Conservation (phyloP, 2,888 invertebrate species). For the Cryptops parisi region DNA sequence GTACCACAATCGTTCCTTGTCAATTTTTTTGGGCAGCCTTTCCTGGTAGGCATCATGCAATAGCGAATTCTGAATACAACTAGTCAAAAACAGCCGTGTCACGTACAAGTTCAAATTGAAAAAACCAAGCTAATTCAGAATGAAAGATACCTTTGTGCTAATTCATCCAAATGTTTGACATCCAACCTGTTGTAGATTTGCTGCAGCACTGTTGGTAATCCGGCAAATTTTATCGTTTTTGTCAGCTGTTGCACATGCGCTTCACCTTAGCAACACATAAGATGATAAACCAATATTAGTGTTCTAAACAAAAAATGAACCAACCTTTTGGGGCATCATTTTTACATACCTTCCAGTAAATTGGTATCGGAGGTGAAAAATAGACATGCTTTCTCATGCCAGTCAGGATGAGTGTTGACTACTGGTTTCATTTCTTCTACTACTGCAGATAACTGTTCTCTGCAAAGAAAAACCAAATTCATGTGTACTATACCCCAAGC, state of each 20-base stretch:
- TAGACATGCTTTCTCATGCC: constrained; percentile 6
- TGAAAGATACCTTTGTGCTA: not conserved
- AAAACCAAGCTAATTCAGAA: too few species aligned
- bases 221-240: not conserved
- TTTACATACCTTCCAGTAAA: constrained; percentile 11
- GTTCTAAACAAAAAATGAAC: not conserved
- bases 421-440: too few species aligned
- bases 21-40: constrained; percentile 12
- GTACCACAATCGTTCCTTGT: constrained; percentile 3
- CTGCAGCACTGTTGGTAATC: not conserved
- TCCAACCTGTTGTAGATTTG: not conserved
- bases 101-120: too few species aligned
- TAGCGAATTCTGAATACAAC: constrained; percentile 7
- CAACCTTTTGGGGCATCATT: not conserved
- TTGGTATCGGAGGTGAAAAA: not conserved
- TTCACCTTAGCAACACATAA: not conserved
- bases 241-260: constrained; percentile 2
- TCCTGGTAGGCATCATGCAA: constrained; percentile 14
- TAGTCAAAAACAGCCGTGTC: not conserved
- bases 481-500: too few species aligned
- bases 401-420: constrained; percentile 5
- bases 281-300: not conserved
- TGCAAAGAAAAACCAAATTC: too few species aligned
- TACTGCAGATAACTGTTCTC: too few species aligned
- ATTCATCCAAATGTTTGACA: not conserved